Base-by-base conservation (phyloP, 1,140 invertebrate species). In the Drosophila setifemur region DNA sequence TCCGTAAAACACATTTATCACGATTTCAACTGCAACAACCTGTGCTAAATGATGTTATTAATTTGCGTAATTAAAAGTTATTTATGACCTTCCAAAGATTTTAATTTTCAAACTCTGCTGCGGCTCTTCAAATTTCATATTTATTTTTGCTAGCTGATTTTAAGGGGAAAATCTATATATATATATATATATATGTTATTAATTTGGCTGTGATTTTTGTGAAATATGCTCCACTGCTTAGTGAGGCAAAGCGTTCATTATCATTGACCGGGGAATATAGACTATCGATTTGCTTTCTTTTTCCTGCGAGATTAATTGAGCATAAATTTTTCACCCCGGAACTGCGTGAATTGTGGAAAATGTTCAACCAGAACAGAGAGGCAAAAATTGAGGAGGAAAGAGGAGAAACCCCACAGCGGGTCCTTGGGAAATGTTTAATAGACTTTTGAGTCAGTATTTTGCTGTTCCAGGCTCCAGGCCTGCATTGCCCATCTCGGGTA, bases 351-450 rank as follows among this genome's bases (percentile, higher is more conserved):
- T 48, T 61, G 54, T 40, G 43, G 53, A 64, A 71, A 71, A 73
- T 70, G 7, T 12, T 28, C 9, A 16, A 16, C 31, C 28, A 29
- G 26, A 53, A 16, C 8, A 14, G 35, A 21, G 18, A n/a, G n/a
- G n/a, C n/a, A n/a, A 31, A 25, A 28, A 8, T 9, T 2, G 21
- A 11, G 19, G 18, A 5, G 21, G 1, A 19, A 26, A 7, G 49
- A 16, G 23, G 19, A 29, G n/a, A n/a, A n/a, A n/a, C n/a, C n/a
- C n/a, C n/a, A n/a, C n/a, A 31, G 29, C 26, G 48, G 29, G 48
- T 61, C 72, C 47, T 52, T 63, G 43, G 26, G 64, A 74, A 50
- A 64, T 50, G 47, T 71, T 75, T 75, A 64, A 76, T 64, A 76
- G 55, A 70, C 73, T 66, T 71, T 76, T 49, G 58, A 75, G 72